Evolutionary conservation across 2,888 invertebrate species (phyloP).

Genomic region (Erynnis tages): DNA sequence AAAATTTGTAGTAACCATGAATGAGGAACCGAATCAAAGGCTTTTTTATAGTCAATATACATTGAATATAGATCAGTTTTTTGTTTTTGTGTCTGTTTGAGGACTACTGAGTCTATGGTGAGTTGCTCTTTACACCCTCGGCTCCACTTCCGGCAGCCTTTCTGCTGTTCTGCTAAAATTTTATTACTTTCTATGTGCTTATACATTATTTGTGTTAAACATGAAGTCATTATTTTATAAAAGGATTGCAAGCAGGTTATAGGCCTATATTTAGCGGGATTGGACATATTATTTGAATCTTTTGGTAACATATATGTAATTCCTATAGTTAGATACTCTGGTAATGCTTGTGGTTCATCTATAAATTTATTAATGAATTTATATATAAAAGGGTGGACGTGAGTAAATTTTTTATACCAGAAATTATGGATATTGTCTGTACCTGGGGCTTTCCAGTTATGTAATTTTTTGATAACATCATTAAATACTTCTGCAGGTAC

Average conservation of each 20-base stretch:
- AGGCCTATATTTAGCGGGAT: too few species aligned
- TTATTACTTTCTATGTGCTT: too few species aligned
- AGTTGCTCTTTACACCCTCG: too few species aligned
- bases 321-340: constrained; percentile 28
- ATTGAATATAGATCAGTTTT: constrained; percentile 29
- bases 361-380: constrained; percentile 12
- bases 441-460: too few species aligned
- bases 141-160: too few species aligned
- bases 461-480: neutral
- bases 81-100: constrained; percentile 21
- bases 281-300: constrained; percentile 18
- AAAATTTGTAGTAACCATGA: too few species aligned
- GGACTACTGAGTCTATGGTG: constrained; percentile 33
- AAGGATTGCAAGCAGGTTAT: too few species aligned
- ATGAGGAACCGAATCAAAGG: constrained; percentile 35
- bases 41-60: constrained; percentile 38
- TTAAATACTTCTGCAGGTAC: neutral
- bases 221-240: too few species aligned
- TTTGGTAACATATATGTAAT: constrained; percentile 33
- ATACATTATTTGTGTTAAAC: too few species aligned
- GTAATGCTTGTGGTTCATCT: neutral
- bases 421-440: constrained; percentile 22
- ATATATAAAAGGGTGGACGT: neutral
- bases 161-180: too few species aligned
- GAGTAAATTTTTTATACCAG: constrained; percentile 22